phyloP scores from a whole-genome alignment of 2,113 vertebrate species.

The Equus przewalskii region DNA sequence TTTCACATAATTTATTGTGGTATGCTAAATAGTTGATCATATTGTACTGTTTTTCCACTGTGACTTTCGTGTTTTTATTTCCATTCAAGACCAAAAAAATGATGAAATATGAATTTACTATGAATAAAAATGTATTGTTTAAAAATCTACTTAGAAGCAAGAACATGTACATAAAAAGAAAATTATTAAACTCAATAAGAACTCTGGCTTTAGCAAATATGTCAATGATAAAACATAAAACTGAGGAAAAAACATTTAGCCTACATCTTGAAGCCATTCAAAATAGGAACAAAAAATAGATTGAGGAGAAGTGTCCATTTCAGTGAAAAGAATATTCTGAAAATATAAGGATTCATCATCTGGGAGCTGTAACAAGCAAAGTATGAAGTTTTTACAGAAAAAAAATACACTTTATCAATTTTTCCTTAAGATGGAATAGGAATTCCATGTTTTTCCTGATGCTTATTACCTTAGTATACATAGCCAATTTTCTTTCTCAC shows the following conservation, averaged over 20 bases:
- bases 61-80: not conserved
- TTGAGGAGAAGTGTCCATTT: constrained; percentile 3
- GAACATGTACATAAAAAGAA: not conserved
- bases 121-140: constrained; percentile 34
- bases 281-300: constrained; percentile 17
- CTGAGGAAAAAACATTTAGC: not conserved
- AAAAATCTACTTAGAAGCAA: constrained; percentile 47
- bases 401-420: not conserved
- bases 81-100: constrained; percentile 41
- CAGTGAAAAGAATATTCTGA: constrained; percentile 26
- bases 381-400: not conserved
- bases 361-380: not conserved
- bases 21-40: constrained; percentile 1
- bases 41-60: not conserved
- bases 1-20: constrained; percentile 34
- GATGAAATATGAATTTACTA: not conserved
- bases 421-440: not conserved
- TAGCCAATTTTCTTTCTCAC: constrained; percentile 43
- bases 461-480: not conserved
- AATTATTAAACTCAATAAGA: not conserved
- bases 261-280: constrained; percentile 43
- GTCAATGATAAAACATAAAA: constrained; percentile 51
- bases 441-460: constrained; percentile 5
- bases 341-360: constrained; percentile 29
- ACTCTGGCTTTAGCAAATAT: not conserved